Evolutionary conservation across 2,113 vertebrate species (phyloP).

Genomic region (Nicator chloris): DNA sequence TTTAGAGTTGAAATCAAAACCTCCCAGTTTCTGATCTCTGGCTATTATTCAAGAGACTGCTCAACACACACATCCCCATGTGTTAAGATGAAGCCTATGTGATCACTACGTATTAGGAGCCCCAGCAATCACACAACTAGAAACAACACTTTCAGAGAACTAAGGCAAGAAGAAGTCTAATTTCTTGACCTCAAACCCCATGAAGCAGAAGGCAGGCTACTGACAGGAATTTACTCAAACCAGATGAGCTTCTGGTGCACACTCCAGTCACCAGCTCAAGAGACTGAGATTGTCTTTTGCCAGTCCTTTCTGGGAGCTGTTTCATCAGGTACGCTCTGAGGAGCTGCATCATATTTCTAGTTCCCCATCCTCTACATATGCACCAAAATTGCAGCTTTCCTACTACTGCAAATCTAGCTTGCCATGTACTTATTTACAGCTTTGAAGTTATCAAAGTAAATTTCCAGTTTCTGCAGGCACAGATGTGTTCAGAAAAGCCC

Average conservation of each 20-base stretch:
- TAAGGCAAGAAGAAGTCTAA: background rate
- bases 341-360: background rate
- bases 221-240: background rate
- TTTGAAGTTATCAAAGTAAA: background rate
- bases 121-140: background rate
- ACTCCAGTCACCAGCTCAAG: background rate
- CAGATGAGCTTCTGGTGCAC: background rate
- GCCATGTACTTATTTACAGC: background rate
- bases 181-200: background rate
- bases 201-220: background rate
- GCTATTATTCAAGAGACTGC: background rate
- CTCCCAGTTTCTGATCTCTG: background rate
- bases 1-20: background rate
- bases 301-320: background rate
- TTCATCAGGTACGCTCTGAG: background rate
- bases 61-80: background rate
- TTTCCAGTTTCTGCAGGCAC: background rate
- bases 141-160: background rate
- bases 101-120: background rate
- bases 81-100: background rate
- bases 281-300: background rate
- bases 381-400: background rate
- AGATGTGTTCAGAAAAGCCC: background rate
- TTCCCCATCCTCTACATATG: background rate
- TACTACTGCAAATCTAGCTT: background rate